These are phyloP conservation scores for Mormyrops attenuatus DNA, from an alignment of 2,797 vertebrate genomes.

Conservation along the genomic window DNA sequence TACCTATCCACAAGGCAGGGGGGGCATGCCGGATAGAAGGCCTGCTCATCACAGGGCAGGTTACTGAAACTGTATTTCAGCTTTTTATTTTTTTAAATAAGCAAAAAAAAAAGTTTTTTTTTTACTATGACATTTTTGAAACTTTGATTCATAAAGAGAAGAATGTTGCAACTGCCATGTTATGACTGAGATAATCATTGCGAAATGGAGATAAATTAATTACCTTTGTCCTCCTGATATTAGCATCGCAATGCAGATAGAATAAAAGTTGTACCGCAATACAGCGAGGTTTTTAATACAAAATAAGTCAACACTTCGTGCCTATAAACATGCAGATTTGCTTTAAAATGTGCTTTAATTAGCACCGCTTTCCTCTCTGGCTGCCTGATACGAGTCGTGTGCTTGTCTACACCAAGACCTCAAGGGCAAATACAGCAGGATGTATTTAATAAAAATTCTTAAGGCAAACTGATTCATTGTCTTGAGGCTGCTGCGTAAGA, in stretches of 20 bases:
- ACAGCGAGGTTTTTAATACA: not conserved
- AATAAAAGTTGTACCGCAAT: not conserved
- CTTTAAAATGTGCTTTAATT: not conserved
- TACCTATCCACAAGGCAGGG: not conserved
- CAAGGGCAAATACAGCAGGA: not conserved
- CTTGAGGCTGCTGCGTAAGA: not conserved
- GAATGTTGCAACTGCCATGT: not conserved
- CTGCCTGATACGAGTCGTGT: not conserved
- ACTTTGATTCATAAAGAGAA: not conserved
- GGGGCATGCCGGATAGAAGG: not conserved
- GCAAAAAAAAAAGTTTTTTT: not conserved
- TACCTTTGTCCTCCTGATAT: not conserved
- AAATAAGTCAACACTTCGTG: not conserved
- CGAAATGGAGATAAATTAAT: not conserved
- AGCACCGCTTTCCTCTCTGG: not conserved
- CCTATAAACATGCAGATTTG: not conserved
- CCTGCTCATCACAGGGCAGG: not conserved
- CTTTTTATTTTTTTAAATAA: not conserved
- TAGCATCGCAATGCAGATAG: not conserved
- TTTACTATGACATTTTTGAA: not conserved
- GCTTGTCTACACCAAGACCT: not conserved
- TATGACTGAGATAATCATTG: not conserved
- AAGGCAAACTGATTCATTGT: not conserved
- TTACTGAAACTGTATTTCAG: not conserved
- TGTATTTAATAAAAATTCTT: conserved; percentile 3